Conservation (phyloP, 1,140 invertebrate species). For the Arctopsyche grandis region DNA sequence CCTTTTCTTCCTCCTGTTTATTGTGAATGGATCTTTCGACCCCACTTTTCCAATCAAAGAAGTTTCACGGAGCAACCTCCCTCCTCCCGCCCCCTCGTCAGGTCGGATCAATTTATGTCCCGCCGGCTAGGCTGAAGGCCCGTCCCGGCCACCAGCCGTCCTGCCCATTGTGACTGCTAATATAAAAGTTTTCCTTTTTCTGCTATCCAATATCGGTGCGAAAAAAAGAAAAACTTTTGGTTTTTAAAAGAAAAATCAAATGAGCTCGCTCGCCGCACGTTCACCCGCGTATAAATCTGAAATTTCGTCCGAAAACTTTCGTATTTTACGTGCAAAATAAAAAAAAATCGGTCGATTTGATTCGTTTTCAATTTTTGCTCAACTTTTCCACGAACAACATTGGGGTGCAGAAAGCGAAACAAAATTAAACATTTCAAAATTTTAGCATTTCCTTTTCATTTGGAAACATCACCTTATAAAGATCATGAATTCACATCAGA, state of each 20-base stretch:
- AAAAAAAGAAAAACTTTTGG: slow-evolving; percentile 35
- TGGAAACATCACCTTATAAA: too few relatives aligned
- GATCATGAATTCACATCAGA: too few relatives aligned
- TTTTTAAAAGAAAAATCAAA: slow-evolving; percentile 50
- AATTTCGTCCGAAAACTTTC: slow-evolving; percentile 1
- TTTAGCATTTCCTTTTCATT: too few relatives aligned
- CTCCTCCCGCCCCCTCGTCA: slow-evolving; percentile 10
- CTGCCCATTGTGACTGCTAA: slow-evolving; percentile 51
- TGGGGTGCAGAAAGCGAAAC: background rate
- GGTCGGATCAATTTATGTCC: slow-evolving; percentile 51
- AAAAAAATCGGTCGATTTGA: slow-evolving; percentile 7
- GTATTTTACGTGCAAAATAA: background rate
- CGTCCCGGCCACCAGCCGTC: slow-evolving; percentile 32
- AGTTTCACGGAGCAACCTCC: slow-evolving; percentile 39
- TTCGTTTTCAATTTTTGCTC: slow-evolving; percentile 7
- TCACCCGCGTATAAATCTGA: slow-evolving; percentile 13
- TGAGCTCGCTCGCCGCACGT: slow-evolving; percentile 28
- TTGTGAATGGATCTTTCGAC: slow-evolving; percentile 50
- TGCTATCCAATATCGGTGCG: slow-evolving; percentile 34
- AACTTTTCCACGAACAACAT: background rate
- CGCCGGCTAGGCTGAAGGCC: slow-evolving; percentile 25
- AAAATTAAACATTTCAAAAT: background rate
- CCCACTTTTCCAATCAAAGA: slow-evolving; percentile 54
- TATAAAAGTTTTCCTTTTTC: slow-evolving; percentile 52
- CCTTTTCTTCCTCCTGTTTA: slow-evolving; percentile 41